These are phyloP conservation scores for Podarcis cretensis DNA, from an alignment of 2,113 vertebrate species.

Conservation along the genomic window DNA sequence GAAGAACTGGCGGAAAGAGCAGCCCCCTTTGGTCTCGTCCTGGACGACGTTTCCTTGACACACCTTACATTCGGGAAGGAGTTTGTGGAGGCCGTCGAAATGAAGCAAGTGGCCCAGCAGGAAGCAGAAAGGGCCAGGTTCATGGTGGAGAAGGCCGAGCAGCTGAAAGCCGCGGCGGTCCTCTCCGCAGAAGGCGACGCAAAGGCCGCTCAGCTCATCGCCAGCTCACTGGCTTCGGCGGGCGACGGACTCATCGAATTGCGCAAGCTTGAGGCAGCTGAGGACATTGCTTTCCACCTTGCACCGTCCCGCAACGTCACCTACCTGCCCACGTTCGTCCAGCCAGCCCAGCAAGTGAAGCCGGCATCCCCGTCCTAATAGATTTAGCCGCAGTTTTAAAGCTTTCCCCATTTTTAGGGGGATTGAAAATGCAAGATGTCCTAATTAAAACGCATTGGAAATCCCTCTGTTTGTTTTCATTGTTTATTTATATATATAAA, in stretches of 20 bases:
- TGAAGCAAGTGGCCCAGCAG: slow-evolving; percentile 98
- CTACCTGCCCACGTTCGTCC: slow-evolving; percentile 86
- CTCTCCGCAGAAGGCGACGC: slow-evolving; percentile 95
- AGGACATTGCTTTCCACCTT: slow-evolving; percentile 94
- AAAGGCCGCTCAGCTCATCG: slow-evolving; percentile 93
- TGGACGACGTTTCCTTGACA: slow-evolving; percentile 95
- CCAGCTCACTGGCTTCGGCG: slow-evolving; percentile 86
- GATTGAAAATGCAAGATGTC: no score
- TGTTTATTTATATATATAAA: no score
- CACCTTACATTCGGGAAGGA: slow-evolving; percentile 97
- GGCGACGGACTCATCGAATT: slow-evolving; percentile 95
- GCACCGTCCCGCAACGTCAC: slow-evolving; percentile 92
- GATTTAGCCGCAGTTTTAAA: no score
- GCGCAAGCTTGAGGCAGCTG: slow-evolving; percentile 94
- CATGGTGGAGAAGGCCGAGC: slow-evolving; percentile 92
- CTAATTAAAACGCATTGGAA: no score
- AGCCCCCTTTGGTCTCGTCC: slow-evolving; percentile 90
- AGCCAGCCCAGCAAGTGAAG: slow-evolving; percentile 87
- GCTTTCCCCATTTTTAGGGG: no score
- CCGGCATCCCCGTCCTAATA: background rate
- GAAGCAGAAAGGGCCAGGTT: slow-evolving; percentile 95
- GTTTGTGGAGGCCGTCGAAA: slow-evolving; percentile 96
- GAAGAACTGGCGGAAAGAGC: slow-evolving; percentile 95
- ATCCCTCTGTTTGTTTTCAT: no score
- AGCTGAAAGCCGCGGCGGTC: slow-evolving; percentile 89